Base-by-base conservation (phyloP, 2,797 vertebrate genomes). In the Pantherophis alleghaniensis region DNA sequence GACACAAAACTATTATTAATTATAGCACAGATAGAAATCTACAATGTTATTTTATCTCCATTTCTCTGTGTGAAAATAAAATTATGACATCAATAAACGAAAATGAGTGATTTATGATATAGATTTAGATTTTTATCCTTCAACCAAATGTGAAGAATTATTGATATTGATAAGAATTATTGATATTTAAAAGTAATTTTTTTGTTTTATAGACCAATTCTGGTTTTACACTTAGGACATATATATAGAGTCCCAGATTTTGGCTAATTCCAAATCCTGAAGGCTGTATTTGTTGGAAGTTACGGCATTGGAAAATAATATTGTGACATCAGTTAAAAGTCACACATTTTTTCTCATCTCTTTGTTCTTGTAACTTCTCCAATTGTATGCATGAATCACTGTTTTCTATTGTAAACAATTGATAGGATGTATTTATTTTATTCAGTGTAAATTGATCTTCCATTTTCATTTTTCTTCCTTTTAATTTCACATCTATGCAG, bases 261-360 rank as follows among this genome's bases (percentile, higher is more conserved):
- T 94, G 92, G 42, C 90, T 92, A 95, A 3, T 95, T 96, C 95
- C 95, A 2, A 92, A 9, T 91, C 28, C 0, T 92, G 90, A 96
- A 94, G 95, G 83, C 93, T 96, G 93, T 93, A 93, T 95, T 95
- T 12, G 12, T 96, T 96, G 94, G 96, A 95, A 97, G 95, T 96
- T 96, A 96, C 89, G 92, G 94, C 95, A 94, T 87, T 94, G 97
- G 97, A 97, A 97, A 97, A 98, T 98, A 98, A 98, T 98, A 97
- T 97, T 98, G 98, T 98, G 98, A 98, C 98, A 98, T 97, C 97
- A 96, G 86, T 90, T 95, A 94, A 97, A 96, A 90, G 12, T 94
- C 93, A 90, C 96, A 94, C 94, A 91, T 97, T 93, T 96, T 91
- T 91, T 95, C 93, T 96, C 96, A 97, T 94, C 91, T 92, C 94